These are phyloP conservation scores for Boloria selene DNA, from an alignment of 2,888 invertebrate genomes.

Conservation along the genomic window DNA sequence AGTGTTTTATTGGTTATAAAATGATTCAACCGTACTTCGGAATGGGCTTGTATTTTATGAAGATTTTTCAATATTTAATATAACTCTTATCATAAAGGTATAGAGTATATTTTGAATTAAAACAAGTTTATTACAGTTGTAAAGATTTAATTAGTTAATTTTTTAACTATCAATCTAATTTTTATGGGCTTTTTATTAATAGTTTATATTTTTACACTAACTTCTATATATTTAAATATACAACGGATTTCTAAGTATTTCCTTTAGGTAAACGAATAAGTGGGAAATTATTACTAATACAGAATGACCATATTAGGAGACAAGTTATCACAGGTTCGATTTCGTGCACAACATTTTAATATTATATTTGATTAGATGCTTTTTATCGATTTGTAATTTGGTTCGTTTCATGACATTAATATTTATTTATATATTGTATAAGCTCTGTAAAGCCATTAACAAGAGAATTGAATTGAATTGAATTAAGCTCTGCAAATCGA, in stretches of 20 bases:
- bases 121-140: constrained; percentile 29
- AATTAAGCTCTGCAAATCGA: no score
- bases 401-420: no score
- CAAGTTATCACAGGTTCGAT: no score
- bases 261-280: no score
- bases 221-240: constrained; percentile 4
- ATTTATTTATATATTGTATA: no score
- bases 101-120: constrained; percentile 7
- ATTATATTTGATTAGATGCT: no score
- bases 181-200: constrained; percentile 23
- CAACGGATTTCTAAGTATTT: not conserved
- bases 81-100: not conserved
- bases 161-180: constrained; percentile 35
- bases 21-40: constrained; percentile 19
- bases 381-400: no score
- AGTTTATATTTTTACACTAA: constrained; percentile 5
- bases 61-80: not conserved
- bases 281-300: no score
- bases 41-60: constrained; percentile 29
- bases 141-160: constrained; percentile 37
- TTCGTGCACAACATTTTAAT: no score
- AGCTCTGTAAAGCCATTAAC: no score
- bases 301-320: no score
- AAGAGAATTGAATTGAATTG: no score
- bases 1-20: constrained; percentile 34